phyloP scores from a whole-genome alignment of 2,113 vertebrate species.

The Macquaria australasica region DNA sequence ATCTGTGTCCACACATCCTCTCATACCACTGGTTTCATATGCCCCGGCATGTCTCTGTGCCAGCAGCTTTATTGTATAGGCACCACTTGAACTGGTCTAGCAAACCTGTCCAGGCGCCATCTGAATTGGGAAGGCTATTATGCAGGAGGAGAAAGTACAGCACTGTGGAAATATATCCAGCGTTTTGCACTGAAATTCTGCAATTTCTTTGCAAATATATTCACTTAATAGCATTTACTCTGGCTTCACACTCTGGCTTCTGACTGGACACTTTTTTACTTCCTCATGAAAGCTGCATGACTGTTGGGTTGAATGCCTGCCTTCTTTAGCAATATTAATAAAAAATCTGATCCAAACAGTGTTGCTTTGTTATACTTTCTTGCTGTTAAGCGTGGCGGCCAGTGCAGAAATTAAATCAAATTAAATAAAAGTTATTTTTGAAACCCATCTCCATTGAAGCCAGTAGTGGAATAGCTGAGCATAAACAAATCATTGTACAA shows the following conservation, averaged over 20 bases:
- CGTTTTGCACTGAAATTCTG: background rate
- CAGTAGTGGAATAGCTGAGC: slow-evolving; percentile 15
- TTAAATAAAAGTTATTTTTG: slow-evolving; percentile 13
- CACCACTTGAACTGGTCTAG: background rate
- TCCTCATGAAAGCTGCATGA: slow-evolving; percentile 22
- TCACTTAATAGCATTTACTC: slow-evolving; percentile 2
- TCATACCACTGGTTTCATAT: slow-evolving; percentile 45
- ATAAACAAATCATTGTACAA: slow-evolving; percentile 33
- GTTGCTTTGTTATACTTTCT: slow-evolving; percentile 16
- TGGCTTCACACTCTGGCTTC: background rate
- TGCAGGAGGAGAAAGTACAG: background rate
- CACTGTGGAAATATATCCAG: slow-evolving; percentile 18
- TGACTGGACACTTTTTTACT: slow-evolving; percentile 16
- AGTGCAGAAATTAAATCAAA: slow-evolving; percentile 19
- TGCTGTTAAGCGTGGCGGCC: slow-evolving; percentile 1
- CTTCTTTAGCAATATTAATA: slow-evolving; percentile 24
- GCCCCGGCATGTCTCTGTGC: slow-evolving; percentile 25
- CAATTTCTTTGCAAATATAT: slow-evolving; percentile 24
- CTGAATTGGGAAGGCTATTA: background rate
- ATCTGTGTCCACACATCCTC: slow-evolving; percentile 52
- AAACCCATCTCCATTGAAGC: slow-evolving; percentile 4
- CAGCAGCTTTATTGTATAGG: slow-evolving; percentile 25
- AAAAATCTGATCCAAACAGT: slow-evolving; percentile 5
- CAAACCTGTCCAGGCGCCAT: slow-evolving; percentile 7
- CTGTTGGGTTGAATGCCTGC: slow-evolving; percentile 5